phyloP scores from a whole-genome alignment of 2,888 invertebrate species.

The Orthosia gracilis region DNA sequence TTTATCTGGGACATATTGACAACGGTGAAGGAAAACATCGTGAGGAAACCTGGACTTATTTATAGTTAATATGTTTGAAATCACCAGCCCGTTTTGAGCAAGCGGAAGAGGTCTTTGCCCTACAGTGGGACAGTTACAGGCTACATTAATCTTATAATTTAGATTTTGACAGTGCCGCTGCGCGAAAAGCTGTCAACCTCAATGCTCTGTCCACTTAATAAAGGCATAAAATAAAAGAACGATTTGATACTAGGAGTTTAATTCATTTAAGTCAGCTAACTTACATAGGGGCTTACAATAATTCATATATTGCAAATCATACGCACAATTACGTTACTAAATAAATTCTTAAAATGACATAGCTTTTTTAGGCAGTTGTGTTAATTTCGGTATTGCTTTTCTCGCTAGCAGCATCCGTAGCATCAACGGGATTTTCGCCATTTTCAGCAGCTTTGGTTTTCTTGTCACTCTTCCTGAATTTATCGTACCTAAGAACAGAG shows the following conservation, averaged over 20 bases:
- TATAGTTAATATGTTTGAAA: no score
- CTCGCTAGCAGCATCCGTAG: conserved; percentile 80
- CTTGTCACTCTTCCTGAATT: conserved; percentile 93
- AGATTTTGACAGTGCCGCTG: no score
- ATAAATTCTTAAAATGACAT: conserved; percentile 26
- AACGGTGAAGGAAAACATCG: no score
- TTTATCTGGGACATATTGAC: no score
- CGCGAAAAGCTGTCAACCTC: no score
- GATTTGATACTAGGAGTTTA: conserved; percentile 31
- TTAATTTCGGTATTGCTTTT: conserved; percentile 81
- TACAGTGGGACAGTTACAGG: no score
- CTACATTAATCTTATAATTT: no score
- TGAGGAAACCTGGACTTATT: no score
- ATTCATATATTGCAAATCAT: conserved; percentile 39
- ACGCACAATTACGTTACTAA: conserved; percentile 18
- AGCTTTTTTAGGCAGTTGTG: conserved; percentile 75
- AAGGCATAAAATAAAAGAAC: neutral
- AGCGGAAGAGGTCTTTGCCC: no score
- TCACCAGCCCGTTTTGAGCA: no score
- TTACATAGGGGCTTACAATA: conserved; percentile 21
- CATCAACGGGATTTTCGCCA: conserved; percentile 80
- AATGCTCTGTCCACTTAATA: neutral
- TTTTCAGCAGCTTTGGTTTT: conserved; percentile 84
- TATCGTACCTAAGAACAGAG: conserved; percentile 89
- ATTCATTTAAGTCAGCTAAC: conserved; percentile 29